A percentile compares a stretch with the other conserved stretches of the same genome.
Conservation (phyloP, 2,888 invertebrate species). For the Caenorhabditis sp. region DNA sequence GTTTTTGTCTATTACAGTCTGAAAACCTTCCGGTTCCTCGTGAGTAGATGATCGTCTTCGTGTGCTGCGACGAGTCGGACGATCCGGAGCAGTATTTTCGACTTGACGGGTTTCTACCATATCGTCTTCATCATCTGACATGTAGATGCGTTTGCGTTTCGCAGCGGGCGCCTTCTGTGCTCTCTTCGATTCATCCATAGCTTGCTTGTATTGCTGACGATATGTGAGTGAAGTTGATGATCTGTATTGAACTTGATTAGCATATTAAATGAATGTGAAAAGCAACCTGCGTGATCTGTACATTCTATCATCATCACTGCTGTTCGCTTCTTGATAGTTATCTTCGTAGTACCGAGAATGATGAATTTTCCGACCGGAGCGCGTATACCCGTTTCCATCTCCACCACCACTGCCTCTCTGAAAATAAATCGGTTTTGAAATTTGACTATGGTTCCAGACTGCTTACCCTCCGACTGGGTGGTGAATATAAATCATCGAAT, state of each 20-base stretch:
- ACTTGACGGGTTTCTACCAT: constrained; percentile 15
- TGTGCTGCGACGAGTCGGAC: constrained; percentile 25
- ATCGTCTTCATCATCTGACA: constrained; percentile 58
- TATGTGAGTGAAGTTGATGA: constrained; percentile 41
- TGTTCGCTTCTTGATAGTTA: constrained; percentile 47
- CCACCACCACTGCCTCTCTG: constrained; percentile 47
- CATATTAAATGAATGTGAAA: neutral
- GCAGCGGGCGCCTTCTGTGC: constrained; percentile 33
- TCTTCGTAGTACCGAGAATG: constrained; percentile 59
- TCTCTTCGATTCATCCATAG: constrained; percentile 53
- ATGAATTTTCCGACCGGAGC: constrained; percentile 62
- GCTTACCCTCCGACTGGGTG: constrained; percentile 42
- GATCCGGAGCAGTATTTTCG: constrained; percentile 26
- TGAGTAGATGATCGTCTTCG: constrained; percentile 34
- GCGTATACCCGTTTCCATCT: constrained; percentile 62
- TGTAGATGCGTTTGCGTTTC: constrained; percentile 52
- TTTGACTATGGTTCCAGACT: no score
- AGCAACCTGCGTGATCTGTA: constrained; percentile 47
- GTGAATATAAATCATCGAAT: constrained; percentile 47
- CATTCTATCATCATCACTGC: constrained; percentile 40
- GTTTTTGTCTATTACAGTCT: neutral
- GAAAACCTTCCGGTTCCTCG: constrained; percentile 41
- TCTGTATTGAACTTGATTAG: constrained; percentile 10
- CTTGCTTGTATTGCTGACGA: constrained; percentile 49
- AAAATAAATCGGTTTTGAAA: neutral